phyloP scores from a whole-genome alignment of 2,113 vertebrate species.

The Corythoichthys haematopterus region DNA sequence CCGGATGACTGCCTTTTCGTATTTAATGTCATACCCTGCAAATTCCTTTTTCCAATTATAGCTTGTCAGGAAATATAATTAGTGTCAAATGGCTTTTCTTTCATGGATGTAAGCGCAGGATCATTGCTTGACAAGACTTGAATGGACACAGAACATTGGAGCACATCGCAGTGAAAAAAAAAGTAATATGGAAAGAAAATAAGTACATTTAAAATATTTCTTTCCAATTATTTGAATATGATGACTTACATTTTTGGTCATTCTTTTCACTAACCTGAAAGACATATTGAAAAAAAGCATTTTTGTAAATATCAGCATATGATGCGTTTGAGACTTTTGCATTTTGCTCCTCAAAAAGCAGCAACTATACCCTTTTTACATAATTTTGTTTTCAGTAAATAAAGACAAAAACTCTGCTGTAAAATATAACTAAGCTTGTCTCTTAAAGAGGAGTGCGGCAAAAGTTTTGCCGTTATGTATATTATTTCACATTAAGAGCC shows the following conservation, averaged over 20 bases:
- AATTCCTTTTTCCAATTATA: neutral
- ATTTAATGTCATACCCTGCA: constrained; percentile 2
- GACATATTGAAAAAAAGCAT: neutral
- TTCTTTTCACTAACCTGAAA: neutral
- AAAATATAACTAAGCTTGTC: no score
- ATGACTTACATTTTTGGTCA: no score
- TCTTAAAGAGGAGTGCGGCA: no score
- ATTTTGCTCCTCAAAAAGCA: neutral
- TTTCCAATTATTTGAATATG: neutral
- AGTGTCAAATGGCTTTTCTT: neutral
- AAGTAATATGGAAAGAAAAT: neutral
- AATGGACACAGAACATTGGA: neutral
- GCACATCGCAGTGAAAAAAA: neutral
- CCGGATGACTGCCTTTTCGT: neutral
- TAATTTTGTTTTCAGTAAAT: no score
- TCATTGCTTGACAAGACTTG: neutral
- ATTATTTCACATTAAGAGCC: no score
- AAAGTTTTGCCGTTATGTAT: no score
- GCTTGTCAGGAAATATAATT: constrained; percentile 7
- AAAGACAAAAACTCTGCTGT: no score
- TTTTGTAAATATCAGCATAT: neutral
- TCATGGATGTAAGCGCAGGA: neutral
- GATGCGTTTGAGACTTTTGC: neutral
- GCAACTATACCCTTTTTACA: neutral
- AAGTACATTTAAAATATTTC: neutral